Base-by-base conservation (phyloP, 2,797 vertebrate species). In the Bryconaethiops microstoma region DNA sequence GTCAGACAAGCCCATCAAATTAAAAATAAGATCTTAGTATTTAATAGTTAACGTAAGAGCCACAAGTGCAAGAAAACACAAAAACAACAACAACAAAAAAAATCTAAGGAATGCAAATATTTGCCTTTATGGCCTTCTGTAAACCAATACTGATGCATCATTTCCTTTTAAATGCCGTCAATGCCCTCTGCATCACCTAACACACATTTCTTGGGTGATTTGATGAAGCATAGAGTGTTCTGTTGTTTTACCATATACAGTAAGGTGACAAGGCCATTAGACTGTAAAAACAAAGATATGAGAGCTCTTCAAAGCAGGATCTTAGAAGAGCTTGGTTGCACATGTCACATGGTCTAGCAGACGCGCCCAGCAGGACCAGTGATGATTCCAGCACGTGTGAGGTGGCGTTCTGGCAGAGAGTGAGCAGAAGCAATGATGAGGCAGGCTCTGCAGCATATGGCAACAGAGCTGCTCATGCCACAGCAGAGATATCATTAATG, bases 401-500 rank as follows among this genome's bases (percentile, higher is more conserved):
- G 85, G 85, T 74, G 86, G 87, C 87, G 86, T 89, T 79, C 90
- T 89, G 92, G 88, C 90, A 88, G 86, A 83, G 73, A 79, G 84
- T 69, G 87, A 88, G 88, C 88, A 88, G 87, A 87, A 70, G 88
- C 86, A 88, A 87, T 87, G 90, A 92, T 87, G 90, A 90, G 90
- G 88, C 86, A 73, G 89, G 87, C 85, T 91, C 83, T 84, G 84
- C 69, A 83, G 88, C 92, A 93, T 94, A 93, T 93, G 93, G 92
- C 88, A 60, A 78, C 84, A 85, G 88, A 90, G 90, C 88, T 88
- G 87, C 79, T 92, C 89, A 85, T 87, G 90, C 90, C 88, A 87
- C 90, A 89, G 92, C 90, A 90, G 88, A 92, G 90, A 92, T 86
- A 67, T 80, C 86, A 84, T 89, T 92, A 92, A 91, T 92, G 88